phyloP scores from a whole-genome alignment of 2,797 vertebrate genomes.

The Graptemys geographica region DNA sequence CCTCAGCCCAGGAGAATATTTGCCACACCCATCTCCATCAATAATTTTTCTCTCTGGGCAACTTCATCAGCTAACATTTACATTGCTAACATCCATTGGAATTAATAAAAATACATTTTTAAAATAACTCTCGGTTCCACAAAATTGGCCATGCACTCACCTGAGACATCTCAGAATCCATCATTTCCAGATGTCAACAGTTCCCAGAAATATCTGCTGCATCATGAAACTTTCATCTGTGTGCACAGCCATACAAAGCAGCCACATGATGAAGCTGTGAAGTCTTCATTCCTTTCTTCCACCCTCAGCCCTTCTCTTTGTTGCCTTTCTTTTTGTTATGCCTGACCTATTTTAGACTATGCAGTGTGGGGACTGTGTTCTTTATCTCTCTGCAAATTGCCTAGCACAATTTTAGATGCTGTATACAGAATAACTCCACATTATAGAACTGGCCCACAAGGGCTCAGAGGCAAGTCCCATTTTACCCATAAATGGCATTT shows the following conservation, averaged over 20 bases:
- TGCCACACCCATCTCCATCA: conserved; percentile 16
- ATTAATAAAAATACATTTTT: conserved; percentile 60
- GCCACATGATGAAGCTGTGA: conserved; percentile 52
- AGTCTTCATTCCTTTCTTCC: conserved; percentile 35
- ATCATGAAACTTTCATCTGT: neutral
- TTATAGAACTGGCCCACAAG: conserved; percentile 35
- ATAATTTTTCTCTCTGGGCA: conserved; percentile 53
- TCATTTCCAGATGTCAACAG: conserved; percentile 60
- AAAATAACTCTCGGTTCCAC: conserved; percentile 64
- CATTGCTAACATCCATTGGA: conserved; percentile 65
- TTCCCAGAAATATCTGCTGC: conserved; percentile 35
- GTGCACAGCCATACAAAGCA: conserved; percentile 6
- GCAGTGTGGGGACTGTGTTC: neutral
- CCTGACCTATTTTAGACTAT: conserved; percentile 47
- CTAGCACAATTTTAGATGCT: conserved; percentile 33
- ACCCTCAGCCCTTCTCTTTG: conserved; percentile 52
- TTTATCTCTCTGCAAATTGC: conserved; percentile 10
- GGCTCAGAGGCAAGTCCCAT: conserved; percentile 22
- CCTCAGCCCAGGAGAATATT: conserved; percentile 33
- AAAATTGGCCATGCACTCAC: conserved; percentile 51
- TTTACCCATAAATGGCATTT: neutral
- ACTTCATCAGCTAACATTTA: conserved; percentile 64
- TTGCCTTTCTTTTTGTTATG: conserved; percentile 29
- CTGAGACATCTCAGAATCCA: conserved; percentile 28
- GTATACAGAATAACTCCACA: conserved; percentile 38